phyloP scores from a whole-genome alignment of 2,113 vertebrate species.

The Silurus glanis region DNA sequence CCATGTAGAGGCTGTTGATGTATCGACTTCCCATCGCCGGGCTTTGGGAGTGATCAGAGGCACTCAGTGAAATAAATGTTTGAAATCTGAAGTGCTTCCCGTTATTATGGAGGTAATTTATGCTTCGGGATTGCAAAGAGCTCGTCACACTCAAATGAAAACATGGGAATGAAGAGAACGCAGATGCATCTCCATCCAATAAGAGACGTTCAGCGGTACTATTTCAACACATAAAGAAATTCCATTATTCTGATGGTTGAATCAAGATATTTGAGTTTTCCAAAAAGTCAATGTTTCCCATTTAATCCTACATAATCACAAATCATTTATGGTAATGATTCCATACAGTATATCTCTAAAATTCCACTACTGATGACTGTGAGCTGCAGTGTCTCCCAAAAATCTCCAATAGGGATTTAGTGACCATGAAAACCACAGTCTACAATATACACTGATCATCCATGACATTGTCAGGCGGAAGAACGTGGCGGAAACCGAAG shows the following conservation, averaged over 20 bases:
- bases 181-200: slow-evolving; percentile 17
- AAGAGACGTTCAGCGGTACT: neutral
- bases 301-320: neutral
- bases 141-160: slow-evolving; percentile 27
- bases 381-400: neutral
- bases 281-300: neutral
- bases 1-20: slow-evolving; percentile 56
- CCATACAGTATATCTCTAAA: neutral
- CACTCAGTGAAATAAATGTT: slow-evolving; percentile 55
- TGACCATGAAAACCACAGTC: neutral
- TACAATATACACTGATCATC: neutral
- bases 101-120: slow-evolving; percentile 54
- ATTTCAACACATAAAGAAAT: neutral
- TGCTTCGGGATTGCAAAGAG: slow-evolving; percentile 23
- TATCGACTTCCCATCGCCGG: slow-evolving; percentile 41
- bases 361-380: neutral
- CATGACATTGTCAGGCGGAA: too few relatives aligned
- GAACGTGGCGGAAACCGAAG: too few relatives aligned
- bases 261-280: neutral
- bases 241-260: neutral
- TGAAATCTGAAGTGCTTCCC: slow-evolving; percentile 45
- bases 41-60: slow-evolving; percentile 51
- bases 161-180: slow-evolving; percentile 16
- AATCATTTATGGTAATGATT: neutral
- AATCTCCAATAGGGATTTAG: neutral